Percentiles rank a stretch among this genome's conserved stretches.
Evolutionary conservation across 2,797 vertebrate genomes (phyloP).

Genomic region (Chaenodraco wilsoni): DNA sequence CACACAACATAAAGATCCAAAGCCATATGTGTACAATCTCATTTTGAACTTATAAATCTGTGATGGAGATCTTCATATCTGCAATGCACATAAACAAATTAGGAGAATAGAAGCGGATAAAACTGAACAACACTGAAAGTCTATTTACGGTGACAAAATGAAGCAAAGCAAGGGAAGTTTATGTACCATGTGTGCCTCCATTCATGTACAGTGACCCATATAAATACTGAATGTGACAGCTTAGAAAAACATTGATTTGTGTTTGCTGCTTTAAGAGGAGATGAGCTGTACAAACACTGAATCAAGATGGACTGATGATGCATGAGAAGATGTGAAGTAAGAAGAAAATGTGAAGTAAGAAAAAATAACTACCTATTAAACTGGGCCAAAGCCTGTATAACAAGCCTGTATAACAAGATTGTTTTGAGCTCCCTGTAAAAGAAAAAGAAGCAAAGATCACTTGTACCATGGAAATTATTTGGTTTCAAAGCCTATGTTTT

Average conservation of each 20-base stretch:
- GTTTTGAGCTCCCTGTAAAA: neutral
- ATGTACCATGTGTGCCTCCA: neutral
- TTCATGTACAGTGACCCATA: constrained; percentile 15
- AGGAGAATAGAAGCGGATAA: too few species aligned
- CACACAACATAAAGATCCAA: neutral
- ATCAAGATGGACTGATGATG: constrained; percentile 19
- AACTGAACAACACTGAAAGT: neutral
- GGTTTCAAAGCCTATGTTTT: constrained; percentile 20
- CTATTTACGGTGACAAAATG: neutral
- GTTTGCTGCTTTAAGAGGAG: constrained; percentile 15
- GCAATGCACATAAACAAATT: neutral
- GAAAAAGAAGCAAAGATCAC: neutral
- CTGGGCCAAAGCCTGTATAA: neutral
- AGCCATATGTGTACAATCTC: constrained; percentile 12
- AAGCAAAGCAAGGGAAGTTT: constrained; percentile 14
- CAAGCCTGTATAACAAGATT: too few species aligned
- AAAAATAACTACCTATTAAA: constrained; percentile 8
- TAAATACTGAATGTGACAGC: constrained; percentile 20
- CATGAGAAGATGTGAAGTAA: constrained; percentile 21
- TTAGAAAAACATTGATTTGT: constrained; percentile 5
- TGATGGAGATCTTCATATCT: neutral
- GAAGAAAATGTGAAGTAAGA: constrained; percentile 20
- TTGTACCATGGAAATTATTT: constrained; percentile 22
- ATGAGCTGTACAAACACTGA: constrained; percentile 17
- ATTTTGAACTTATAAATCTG: neutral